Conservation (phyloP, 2,113 vertebrate species). For the Oceanites oceanicus region DNA sequence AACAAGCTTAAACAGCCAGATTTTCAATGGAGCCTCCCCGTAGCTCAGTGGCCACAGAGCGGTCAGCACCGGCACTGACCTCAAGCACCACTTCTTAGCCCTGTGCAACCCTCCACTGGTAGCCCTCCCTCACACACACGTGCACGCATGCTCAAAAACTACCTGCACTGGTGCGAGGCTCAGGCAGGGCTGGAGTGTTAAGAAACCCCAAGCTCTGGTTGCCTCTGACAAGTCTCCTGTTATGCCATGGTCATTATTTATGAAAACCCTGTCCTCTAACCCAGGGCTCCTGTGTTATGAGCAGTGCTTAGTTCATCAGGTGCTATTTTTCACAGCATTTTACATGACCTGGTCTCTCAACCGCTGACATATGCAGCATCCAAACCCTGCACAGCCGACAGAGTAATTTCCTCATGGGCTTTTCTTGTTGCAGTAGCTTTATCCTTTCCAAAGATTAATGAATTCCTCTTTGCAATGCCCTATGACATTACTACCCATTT, state of each 20-base stretch:
- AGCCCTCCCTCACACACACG: neutral
- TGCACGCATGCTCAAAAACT: rapidly evolving
- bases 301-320: neutral
- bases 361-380: neutral
- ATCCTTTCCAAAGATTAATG: neutral
- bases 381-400: neutral
- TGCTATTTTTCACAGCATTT: neutral
- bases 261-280: neutral
- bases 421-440: neutral
- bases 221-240: neutral
- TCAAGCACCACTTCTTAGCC: neutral
- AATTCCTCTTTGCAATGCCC: neutral
- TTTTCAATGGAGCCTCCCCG: neutral
- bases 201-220: neutral
- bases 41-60: neutral
- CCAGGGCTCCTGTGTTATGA: neutral
- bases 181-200: neutral
- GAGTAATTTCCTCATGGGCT: neutral
- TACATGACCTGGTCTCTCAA: neutral
- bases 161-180: rapidly evolving
- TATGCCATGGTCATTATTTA: neutral
- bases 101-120: neutral
- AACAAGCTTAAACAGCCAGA: neutral
- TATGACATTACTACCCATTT: neutral
- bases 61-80: neutral